Evolutionary conservation across 2,797 vertebrate species (phyloP).

Genomic region (Centroberyx gerrardi): DNA sequence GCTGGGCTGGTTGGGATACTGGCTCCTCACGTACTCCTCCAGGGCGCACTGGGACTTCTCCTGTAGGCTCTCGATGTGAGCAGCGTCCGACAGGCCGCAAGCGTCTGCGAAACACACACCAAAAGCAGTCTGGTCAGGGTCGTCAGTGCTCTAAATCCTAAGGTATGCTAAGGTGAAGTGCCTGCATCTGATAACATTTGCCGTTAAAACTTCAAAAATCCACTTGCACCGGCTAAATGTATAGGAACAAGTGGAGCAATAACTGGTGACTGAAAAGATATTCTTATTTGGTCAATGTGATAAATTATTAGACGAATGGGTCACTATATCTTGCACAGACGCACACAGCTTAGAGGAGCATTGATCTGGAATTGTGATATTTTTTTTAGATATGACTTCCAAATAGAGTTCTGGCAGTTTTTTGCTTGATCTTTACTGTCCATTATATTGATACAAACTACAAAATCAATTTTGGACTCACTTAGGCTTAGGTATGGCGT

Average conservation of each 20-base stretch:
- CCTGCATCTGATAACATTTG: slow-evolving; percentile 9
- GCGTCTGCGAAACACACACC: slow-evolving; percentile 87
- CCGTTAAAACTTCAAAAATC: not conserved
- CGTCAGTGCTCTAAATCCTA: slow-evolving; percentile 22
- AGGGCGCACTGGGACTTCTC: slow-evolving; percentile 98
- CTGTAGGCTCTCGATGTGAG: slow-evolving; percentile 98
- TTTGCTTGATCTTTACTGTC: not conserved
- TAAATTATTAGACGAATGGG: no score
- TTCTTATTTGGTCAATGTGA: not conserved
- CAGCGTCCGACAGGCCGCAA: slow-evolving; percentile 97
- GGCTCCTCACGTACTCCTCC: slow-evolving; percentile 98
- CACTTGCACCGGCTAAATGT: not conserved
- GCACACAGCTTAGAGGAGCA: not conserved
- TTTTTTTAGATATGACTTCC: slow-evolving; percentile 3
- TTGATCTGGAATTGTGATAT: slow-evolving; percentile 5
- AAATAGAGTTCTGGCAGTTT: slow-evolving; percentile 1
- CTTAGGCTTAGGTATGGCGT: slow-evolving; percentile 35
- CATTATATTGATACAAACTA: slow-evolving; percentile 20
- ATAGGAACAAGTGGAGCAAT: slow-evolving; percentile 23
- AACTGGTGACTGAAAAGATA: slow-evolving; percentile 8
- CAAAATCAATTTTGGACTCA: slow-evolving; percentile 25
- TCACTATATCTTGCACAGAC: slow-evolving; percentile 8
- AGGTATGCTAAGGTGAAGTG: slow-evolving; percentile 14
- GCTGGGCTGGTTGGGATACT: slow-evolving; percentile 98
- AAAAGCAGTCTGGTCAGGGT: slow-evolving; percentile 58